A percentile compares a stretch with the other conserved stretches of the same genome.
Conservation (phyloP, 92 coral and sea anemone genomes). For the Epizoanthus scotinus region DNA sequence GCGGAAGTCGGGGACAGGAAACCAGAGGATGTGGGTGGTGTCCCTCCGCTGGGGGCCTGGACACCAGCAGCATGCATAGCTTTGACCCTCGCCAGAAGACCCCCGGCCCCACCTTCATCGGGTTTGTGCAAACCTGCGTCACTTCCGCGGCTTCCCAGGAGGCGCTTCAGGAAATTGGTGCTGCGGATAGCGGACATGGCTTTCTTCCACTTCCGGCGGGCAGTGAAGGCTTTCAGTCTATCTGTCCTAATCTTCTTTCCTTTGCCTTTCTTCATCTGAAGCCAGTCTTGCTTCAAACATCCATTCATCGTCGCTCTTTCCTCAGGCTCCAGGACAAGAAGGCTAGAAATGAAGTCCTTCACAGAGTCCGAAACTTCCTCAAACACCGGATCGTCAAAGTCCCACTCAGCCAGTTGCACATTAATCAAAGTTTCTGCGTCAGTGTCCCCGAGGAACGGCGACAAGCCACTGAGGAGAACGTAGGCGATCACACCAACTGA, state of each 20-base stretch:
- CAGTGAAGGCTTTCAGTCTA: conserved; percentile 97
- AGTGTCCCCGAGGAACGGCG: conserved; percentile 97
- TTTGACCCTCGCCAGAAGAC: conserved; percentile 86
- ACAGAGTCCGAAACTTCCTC: conserved; percentile 90
- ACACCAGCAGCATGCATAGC: conserved; percentile 98
- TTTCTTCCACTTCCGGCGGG: conserved; percentile 95
- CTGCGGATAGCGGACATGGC: conserved; percentile 98
- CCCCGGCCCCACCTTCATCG: conserved; percentile 46
- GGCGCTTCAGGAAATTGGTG: conserved; percentile 93
- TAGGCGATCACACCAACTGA: conserved; percentile 99
- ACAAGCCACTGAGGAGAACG: conserved; percentile 91
- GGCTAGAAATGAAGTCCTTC: conserved; percentile 80
- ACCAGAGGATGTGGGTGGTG: conserved; percentile 72
- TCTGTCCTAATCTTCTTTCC: conserved; percentile 88
- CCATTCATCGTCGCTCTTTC: conserved; percentile 73
- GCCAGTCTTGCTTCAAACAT: conserved; percentile 83
- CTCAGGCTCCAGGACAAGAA: conserved; percentile 71
- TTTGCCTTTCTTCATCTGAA: conserved; percentile 71
- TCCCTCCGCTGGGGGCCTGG: conserved; percentile 76
- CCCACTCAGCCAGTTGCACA: conserved; percentile 93
- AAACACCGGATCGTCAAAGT: conserved; percentile 96
- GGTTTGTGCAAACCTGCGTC: conserved; percentile 57
- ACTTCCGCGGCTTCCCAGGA: conserved; percentile 82
- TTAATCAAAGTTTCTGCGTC: conserved; percentile 96
- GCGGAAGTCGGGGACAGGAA: conserved; percentile 88